A percentile compares a stretch with the other conserved stretches of the same genome.
phyloP scores from a whole-genome alignment of 1,140 invertebrate species.

The Dreissena rostriformis region DNA sequence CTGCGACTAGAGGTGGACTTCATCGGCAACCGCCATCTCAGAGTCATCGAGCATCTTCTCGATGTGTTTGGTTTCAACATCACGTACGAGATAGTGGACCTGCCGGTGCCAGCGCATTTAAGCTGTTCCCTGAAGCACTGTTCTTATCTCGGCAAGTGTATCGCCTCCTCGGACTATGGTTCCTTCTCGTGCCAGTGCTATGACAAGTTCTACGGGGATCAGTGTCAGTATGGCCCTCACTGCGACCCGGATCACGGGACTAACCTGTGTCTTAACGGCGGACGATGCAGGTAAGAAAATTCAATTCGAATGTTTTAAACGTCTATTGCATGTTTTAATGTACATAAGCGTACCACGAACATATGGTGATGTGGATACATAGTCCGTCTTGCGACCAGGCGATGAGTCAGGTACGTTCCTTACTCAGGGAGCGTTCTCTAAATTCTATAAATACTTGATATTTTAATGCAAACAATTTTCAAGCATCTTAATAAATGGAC shows the following conservation, averaged over 20 bases:
- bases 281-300: slow-evolving; percentile 77
- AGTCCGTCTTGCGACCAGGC: too few relatives aligned
- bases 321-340: not conserved
- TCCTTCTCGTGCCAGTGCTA: slow-evolving; percentile 81
- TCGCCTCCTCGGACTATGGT: slow-evolving; percentile 86
- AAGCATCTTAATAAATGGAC: too few relatives aligned
- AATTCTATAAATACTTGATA: too few relatives aligned
- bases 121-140: slow-evolving; percentile 90
- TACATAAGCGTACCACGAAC: too few relatives aligned
- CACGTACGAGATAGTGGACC: slow-evolving; percentile 89
- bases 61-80: slow-evolving; percentile 96
- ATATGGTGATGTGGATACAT: too few relatives aligned
- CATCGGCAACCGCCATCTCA: slow-evolving; percentile 90
- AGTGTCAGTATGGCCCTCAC: slow-evolving; percentile 80
- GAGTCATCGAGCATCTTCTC: slow-evolving; percentile 90
- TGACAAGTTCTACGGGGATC: slow-evolving; percentile 76
- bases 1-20: slow-evolving; percentile 88
- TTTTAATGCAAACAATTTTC: too few relatives aligned
- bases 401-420: too few relatives aligned
- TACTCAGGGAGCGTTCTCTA: too few relatives aligned
- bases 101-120: slow-evolving; percentile 81
- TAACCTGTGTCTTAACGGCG: slow-evolving; percentile 79
- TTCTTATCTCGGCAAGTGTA: slow-evolving; percentile 92
- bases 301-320: not conserved
- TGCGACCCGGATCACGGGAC: slow-evolving; percentile 78